These are phyloP conservation scores for Sebastiscus albofasciatus DNA, from an alignment of 2,797 vertebrate genomes.

Conservation along the genomic window DNA sequence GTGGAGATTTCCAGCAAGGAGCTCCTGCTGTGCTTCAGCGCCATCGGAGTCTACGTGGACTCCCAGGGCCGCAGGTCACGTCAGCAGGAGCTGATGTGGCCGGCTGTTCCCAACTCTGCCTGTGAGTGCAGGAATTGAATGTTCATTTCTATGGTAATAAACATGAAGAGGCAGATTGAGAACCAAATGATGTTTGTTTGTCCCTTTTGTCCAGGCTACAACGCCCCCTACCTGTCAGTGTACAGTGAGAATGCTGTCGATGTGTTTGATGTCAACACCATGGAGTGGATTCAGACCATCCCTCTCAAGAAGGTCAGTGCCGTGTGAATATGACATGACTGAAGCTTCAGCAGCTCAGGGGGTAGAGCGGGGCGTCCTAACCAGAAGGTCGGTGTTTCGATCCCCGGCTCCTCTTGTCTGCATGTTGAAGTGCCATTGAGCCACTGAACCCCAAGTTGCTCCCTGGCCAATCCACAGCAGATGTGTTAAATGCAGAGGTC, in stretches of 20 bases:
- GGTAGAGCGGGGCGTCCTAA: background rate
- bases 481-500: too few species aligned
- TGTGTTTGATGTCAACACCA: conserved; percentile 97
- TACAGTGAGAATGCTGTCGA: conserved; percentile 98
- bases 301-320: conserved; percentile 94
- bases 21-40: conserved; percentile 97
- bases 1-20: conserved; percentile 98
- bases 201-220: conserved; percentile 88
- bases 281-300: conserved; percentile 99
- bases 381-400: background rate
- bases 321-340: background rate
- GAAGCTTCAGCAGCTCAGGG: background rate
- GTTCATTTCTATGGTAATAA: background rate
- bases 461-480: too few species aligned
- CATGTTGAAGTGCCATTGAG: too few species aligned
- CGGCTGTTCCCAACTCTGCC: conserved; percentile 90
- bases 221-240: conserved; percentile 96
- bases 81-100: conserved; percentile 99
- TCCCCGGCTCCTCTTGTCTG: too few species aligned
- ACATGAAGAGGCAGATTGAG: background rate
- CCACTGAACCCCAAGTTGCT: too few species aligned
- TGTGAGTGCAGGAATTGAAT: conserved; percentile 85
- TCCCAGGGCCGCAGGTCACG: conserved; percentile 96
- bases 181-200: background rate
- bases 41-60: conserved; percentile 96